Conservation (phyloP, 2,797 vertebrate genomes). For the Lepilemur septentrionalis region DNA sequence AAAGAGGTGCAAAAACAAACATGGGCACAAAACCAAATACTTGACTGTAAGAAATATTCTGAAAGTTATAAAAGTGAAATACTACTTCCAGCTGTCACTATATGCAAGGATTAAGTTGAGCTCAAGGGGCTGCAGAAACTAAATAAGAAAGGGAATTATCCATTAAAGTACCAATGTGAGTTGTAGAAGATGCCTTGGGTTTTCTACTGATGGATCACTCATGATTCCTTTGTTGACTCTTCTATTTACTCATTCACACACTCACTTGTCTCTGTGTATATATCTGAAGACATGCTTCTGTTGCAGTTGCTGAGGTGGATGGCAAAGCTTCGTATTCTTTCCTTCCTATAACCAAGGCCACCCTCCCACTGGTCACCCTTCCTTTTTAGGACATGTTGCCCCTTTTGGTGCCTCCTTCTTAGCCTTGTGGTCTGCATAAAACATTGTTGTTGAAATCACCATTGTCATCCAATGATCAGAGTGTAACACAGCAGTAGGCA, state of each 20-base stretch:
- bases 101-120: neutral
- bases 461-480: neutral
- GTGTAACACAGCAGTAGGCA: neutral
- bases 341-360: neutral
- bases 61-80: conserved; percentile 73
- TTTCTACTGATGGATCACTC: neutral
- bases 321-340: neutral
- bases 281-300: neutral
- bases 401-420: neutral
- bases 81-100: conserved; percentile 59
- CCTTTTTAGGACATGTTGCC: neutral
- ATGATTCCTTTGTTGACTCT: neutral
- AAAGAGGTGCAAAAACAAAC: conserved; percentile 66
- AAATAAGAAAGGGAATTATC: conserved; percentile 38
- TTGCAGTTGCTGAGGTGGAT: neutral
- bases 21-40: conserved; percentile 59
- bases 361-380: neutral
- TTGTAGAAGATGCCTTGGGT: neutral
- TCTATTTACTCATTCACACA: neutral
- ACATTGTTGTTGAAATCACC: neutral
- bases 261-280: neutral
- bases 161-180: neutral
- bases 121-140: neutral
- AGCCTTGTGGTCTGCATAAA: neutral
- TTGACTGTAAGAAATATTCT: conserved; percentile 60